Evolutionary conservation across 1,140 invertebrate species (phyloP), one percentile per base, ranked within the genome.

Genomic region (Thaumetopoea pityocampa): DNA sequence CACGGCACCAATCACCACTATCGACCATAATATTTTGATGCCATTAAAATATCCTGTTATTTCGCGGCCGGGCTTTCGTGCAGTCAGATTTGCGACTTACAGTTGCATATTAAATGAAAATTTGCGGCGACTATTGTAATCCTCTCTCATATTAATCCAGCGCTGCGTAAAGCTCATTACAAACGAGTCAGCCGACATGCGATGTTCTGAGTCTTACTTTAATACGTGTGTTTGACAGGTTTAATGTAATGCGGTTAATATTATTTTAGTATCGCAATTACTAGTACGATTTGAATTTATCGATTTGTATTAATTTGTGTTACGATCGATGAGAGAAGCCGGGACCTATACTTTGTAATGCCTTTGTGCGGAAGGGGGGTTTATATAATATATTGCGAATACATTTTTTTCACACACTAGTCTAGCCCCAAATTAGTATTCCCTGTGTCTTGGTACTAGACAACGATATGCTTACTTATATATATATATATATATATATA

Each of bases 181-280:
- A 46, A 53, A 66, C 55, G 40, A 41, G 48, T 57, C 49, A 56
- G 53, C 51, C 29, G 42, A 45, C 26, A 17, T 48, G 46, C 33
- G 51, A 51, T 24, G 36, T 52, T 27, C 24, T 43, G 23, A 49
- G 49, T 54, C 41, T 51, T 51, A 41, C 28, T 56, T 55, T 50
- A 51, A 57, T 49, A 27, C 45, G 19, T 52, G 45, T 47, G 32
- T 57, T 49, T 57, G 43, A 66, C 34, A 54, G 35, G 35, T 41
- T 54, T 45, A 45, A 52, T 48, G 38, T 41, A 48, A 52, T 42
- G 38, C 20, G 41, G 33, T 47, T 7, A 6, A 14, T 16, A 27
- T 34, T 34, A 34, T 34, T 34, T 34, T 15, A 24, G 6, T 42
- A 33, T n/a, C n/a, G n/a, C n/a, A n/a, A n/a, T n/a, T n/a, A n/a